Evolutionary conservation across 2,113 vertebrate genomes (phyloP).

Genomic region (Periophthalmodon schlosseri): DNA sequence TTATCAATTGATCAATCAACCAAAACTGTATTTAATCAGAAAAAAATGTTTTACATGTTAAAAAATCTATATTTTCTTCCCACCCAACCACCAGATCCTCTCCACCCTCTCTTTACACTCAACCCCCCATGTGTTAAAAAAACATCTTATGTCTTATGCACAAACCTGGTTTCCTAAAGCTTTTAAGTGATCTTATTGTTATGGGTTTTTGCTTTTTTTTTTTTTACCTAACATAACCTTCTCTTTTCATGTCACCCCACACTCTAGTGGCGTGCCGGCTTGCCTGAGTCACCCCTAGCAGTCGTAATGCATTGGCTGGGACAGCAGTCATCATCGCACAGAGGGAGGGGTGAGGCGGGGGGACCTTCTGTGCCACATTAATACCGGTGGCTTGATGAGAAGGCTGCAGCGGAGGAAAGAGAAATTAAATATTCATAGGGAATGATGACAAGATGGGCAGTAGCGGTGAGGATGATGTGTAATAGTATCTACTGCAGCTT

Average conservation of each 20-base stretch:
- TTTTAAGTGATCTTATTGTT: not conserved
- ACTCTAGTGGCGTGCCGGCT: constrained; percentile 38
- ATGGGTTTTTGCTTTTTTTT: not conserved
- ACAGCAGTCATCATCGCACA: constrained; percentile 47
- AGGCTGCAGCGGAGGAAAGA: constrained; percentile 32
- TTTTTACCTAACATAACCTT: constrained; percentile 23
- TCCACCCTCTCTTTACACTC: too few relatives aligned
- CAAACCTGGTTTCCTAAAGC: too few relatives aligned
- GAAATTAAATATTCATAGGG: constrained; percentile 70
- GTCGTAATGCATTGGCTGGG: constrained; percentile 50
- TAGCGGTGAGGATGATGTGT: constrained; percentile 41
- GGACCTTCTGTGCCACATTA: constrained; percentile 52
- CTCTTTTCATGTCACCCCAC: constrained; percentile 37
- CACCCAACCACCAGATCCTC: too few relatives aligned
- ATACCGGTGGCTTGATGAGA: constrained; percentile 56
- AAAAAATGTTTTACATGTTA: not conserved
- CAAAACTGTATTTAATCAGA: not conserved
- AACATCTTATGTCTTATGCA: too few relatives aligned
- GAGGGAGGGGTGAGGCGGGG: constrained; percentile 12
- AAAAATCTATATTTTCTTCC: too few relatives aligned
- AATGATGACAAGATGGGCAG: constrained; percentile 49
- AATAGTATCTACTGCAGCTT: constrained; percentile 57
- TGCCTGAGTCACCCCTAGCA: constrained; percentile 50
- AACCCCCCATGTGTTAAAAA: too few relatives aligned
- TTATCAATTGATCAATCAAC: not conserved